These are phyloP conservation scores for Miltochrista miniata DNA, from an alignment of 2,888 invertebrate genomes.

Conservation along the genomic window DNA sequence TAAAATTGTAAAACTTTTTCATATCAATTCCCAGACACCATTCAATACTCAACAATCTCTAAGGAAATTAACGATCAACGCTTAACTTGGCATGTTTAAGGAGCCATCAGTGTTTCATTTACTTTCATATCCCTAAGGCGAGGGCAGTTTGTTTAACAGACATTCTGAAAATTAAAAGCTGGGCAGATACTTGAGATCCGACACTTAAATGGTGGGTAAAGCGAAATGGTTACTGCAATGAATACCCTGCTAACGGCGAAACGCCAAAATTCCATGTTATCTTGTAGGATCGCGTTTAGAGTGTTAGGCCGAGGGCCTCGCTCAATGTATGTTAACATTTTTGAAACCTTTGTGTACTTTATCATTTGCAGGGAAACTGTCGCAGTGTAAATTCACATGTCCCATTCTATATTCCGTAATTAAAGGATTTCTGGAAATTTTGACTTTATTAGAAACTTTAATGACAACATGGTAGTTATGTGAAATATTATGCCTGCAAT, in stretches of 20 bases:
- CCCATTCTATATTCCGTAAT: background rate
- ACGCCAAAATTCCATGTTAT: constrained; percentile 48
- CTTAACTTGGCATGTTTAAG: constrained; percentile 54
- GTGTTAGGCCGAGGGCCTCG: constrained; percentile 23
- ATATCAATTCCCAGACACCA: constrained; percentile 39
- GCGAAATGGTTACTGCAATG: constrained; percentile 36
- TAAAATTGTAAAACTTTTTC: constrained; percentile 13
- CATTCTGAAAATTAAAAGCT: constrained; percentile 54
- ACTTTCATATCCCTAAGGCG: constrained; percentile 43
- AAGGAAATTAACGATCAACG: constrained; percentile 59
- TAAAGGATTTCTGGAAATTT: background rate
- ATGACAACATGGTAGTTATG: background rate
- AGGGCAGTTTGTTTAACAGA: constrained; percentile 47
- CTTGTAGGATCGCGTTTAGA: constrained; percentile 40
- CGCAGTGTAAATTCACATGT: background rate
- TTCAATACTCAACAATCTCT: constrained; percentile 50
- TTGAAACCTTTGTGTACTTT: constrained; percentile 6
- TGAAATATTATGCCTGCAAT: too few species aligned
- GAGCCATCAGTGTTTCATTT: constrained; percentile 57
- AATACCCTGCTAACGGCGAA: constrained; percentile 40
- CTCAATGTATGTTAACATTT: constrained; percentile 11
- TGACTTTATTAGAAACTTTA: too few species aligned
- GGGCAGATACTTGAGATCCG: constrained; percentile 36
- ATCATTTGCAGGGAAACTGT: constrained; percentile 8
- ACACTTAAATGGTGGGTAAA: constrained; percentile 33